These are phyloP conservation scores for Dicycla oo DNA, from an alignment of 2,888 invertebrate genomes.

Conservation along the genomic window DNA sequence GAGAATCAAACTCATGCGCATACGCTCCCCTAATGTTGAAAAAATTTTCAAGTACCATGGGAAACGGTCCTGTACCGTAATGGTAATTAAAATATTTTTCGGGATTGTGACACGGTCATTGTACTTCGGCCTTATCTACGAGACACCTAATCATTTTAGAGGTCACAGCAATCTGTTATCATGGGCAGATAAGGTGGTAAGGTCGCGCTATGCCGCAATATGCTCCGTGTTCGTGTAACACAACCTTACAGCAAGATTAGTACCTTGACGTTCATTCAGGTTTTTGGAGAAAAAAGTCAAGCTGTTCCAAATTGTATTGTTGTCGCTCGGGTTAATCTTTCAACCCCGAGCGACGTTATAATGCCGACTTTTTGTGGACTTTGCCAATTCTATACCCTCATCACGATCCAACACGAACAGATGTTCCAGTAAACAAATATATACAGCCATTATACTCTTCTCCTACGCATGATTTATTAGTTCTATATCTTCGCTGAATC, in stretches of 20 bases:
- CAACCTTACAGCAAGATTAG: conserved; percentile 58
- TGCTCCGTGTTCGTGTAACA: conserved; percentile 64
- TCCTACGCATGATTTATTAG: conserved; percentile 88
- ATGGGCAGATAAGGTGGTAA: conserved; percentile 83
- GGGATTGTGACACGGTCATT: conserved; percentile 84
- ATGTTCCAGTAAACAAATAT: conserved; percentile 88
- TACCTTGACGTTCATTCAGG: conserved; percentile 70
- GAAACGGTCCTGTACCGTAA: conserved; percentile 68
- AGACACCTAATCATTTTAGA: conserved; percentile 86
- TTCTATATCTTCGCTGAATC: conserved; percentile 78
- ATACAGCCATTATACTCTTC: conserved; percentile 79
- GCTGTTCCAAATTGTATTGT: conserved; percentile 85
- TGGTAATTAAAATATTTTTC: conserved; percentile 50
- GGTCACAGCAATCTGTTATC: conserved; percentile 88
- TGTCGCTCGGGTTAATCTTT: conserved; percentile 86
- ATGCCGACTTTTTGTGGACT: conserved; percentile 79
- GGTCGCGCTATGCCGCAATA: conserved; percentile 85
- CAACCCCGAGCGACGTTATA: conserved; percentile 82
- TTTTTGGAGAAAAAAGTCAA: conserved; percentile 80
- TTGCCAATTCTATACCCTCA: conserved; percentile 82
- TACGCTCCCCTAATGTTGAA: conserved; percentile 70
- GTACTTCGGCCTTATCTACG: conserved; percentile 84
- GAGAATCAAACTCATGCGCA: conserved; percentile 72
- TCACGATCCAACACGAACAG: conserved; percentile 77
- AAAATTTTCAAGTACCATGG: conserved; percentile 71